Evolutionary conservation across 2,797 vertebrate species (phyloP), one percentile per base, ranked within the genome.

Genomic region (Rhinichthys osculus): DNA sequence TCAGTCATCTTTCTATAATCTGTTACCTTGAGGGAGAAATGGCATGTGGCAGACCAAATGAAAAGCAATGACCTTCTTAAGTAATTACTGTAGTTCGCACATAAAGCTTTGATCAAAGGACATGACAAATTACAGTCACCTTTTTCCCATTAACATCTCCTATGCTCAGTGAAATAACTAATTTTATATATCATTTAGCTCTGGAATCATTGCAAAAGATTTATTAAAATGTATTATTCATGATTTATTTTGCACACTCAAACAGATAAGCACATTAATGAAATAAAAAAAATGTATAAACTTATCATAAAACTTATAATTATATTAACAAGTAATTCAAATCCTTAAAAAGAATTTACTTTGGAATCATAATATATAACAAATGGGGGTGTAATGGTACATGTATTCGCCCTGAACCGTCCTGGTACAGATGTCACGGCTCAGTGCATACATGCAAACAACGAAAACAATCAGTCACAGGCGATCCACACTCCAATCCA

Each of bases 1-100:
- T 85, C 74, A 69, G 59, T 82, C 77, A 66, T 78, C 70, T 87
- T 82, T 78, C 78, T 71, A 42, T 79, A 78, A 85, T 84, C 42
- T 81, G 67, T 52, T 67, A 82, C 87, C 67, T 79, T 77, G 82
- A 85, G 74, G 64, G 52, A 85, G 57, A 73, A 52, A 81, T 50
- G 84, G 14, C 69, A 81, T 73, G 77, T 73, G 78, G 54, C 57
- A 79, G 78, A 42, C 50, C 38, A 84, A 84, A 74, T 70, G 76
- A 78, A 78, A 84, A 40, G 81, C 44, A 82, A 78, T 67, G 64
- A 81, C 33, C 84, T 47, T 85, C 40, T 72, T 62, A 57, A 79
- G 62, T 71, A 17, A 76, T 67, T 57, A 83, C 33, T 21, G 62
- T 47, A 54, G 47, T 33, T 21, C 66, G 78, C 38, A 19, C 35